Percentiles rank a stretch among this genome's conserved stretches.
phyloP scores from a whole-genome alignment of 1,140 invertebrate genomes.

The Proctacanthus coquilletti region DNA sequence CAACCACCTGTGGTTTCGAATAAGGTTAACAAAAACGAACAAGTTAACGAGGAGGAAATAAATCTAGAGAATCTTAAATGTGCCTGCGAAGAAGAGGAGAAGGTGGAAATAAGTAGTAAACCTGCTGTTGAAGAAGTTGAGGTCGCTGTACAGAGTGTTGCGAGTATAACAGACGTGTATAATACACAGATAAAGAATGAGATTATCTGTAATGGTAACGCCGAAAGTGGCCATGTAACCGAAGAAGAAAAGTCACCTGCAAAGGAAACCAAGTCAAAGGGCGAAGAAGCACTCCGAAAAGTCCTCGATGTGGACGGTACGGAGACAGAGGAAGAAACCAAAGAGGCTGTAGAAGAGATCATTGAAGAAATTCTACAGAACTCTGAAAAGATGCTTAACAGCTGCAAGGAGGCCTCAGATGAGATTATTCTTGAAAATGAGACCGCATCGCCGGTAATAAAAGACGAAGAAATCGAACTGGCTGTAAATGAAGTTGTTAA shows the following conservation, averaged over 20 bases:
- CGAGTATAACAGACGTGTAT: conserved; percentile 29
- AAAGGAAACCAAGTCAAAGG: conserved; percentile 8
- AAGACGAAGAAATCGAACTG: conserved; percentile 36
- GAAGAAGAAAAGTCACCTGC: conserved; percentile 1
- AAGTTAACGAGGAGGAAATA: neutral
- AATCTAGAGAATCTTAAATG: conserved; percentile 6
- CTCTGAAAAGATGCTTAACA: conserved; percentile 38
- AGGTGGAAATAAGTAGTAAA: neutral
- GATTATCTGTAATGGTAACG: conserved; percentile 25
- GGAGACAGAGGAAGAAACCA: conserved; percentile 32
- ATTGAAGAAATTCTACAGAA: conserved; percentile 39
- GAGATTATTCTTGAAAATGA: conserved; percentile 13
- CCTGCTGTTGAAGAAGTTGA: neutral
- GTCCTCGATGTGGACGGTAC: conserved; percentile 17
- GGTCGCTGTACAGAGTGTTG: conserved; percentile 9
- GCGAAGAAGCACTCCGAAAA: conserved; percentile 15
- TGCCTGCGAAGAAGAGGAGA: conserved; percentile 4
- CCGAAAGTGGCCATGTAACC: conserved; percentile 7
- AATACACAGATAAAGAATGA: conserved; percentile 28
- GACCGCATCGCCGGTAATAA: conserved; percentile 33
- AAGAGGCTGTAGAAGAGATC: conserved; percentile 35
- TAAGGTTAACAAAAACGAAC: conserved; percentile 5
- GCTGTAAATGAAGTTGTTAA: conserved; percentile 34
- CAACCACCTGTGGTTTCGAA: no score
- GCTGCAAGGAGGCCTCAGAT: conserved; percentile 26